phyloP scores from a whole-genome alignment of 2,797 vertebrate genomes.

The Phalloptychus januarius region DNA sequence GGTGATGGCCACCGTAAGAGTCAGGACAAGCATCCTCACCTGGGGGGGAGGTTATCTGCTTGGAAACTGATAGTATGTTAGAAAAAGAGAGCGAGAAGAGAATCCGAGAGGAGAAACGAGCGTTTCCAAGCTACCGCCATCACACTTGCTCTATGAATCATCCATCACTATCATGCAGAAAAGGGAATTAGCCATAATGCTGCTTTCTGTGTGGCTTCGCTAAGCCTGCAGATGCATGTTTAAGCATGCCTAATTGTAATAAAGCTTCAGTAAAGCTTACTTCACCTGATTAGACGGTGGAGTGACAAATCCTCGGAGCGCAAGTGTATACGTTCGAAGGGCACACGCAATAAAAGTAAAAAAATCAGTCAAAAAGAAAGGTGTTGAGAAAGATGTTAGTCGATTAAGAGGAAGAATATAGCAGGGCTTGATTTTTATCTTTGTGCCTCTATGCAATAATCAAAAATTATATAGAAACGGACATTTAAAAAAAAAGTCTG shows the following conservation, averaged over 20 bases:
- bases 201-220: conserved; percentile 43
- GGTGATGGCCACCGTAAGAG: conserved; percentile 26
- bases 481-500: conserved; percentile 9
- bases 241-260: conserved; percentile 58
- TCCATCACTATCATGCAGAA: conserved; percentile 41
- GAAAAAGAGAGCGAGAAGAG: conserved; percentile 9
- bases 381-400: conserved; percentile 57
- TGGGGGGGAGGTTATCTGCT: conserved; percentile 43
- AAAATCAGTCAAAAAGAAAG: conserved; percentile 16
- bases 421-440: conserved; percentile 8
- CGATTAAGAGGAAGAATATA: conserved; percentile 26
- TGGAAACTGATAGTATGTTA: conserved; percentile 47
- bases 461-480: conserved; percentile 14
- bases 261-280: conserved; percentile 55
- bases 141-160: conserved; percentile 38
- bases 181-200: conserved; percentile 51
- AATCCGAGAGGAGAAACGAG: background rate
- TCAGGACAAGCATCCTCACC: conserved; percentile 39
- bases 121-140: conserved; percentile 21
- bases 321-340: conserved; percentile 28
- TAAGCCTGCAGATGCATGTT: conserved; percentile 56
- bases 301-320: conserved; percentile 17
- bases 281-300: conserved; percentile 46
- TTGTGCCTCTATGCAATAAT: conserved; percentile 26
- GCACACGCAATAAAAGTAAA: conserved; percentile 14